Conservation (phyloP, 1,140 invertebrate genomes). For the Dinothrombium tinctorium region DNA sequence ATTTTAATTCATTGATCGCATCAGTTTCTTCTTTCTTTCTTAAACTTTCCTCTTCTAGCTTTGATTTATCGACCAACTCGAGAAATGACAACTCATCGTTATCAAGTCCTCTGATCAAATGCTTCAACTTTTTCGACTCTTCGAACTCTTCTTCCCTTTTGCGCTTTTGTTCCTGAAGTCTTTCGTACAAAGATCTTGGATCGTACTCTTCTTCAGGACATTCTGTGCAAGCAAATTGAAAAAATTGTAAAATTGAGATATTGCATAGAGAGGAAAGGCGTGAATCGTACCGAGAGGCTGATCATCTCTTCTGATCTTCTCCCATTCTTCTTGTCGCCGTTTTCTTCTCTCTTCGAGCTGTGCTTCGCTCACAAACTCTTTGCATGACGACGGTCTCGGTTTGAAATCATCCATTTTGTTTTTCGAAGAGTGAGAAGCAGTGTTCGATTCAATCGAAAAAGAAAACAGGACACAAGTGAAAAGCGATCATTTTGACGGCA, state of each 20-base stretch:
- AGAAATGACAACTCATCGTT: constrained; percentile 85
- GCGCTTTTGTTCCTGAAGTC: constrained; percentile 68
- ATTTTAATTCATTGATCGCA: constrained; percentile 49
- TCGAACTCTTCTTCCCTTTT: constrained; percentile 79
- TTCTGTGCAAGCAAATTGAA: constrained; percentile 29
- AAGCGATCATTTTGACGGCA: no score
- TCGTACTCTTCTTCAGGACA: constrained; percentile 56
- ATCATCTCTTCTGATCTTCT: constrained; percentile 60
- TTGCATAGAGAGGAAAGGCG: constrained; percentile 6
- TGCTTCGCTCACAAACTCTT: constrained; percentile 46
- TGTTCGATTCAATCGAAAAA: no score
- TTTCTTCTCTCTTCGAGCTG: constrained; percentile 53
- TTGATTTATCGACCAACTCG: constrained; percentile 59
- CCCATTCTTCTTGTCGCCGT: constrained; percentile 75
- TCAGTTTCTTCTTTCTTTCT: constrained; percentile 56
- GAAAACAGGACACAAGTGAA: no score
- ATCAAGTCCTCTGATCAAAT: constrained; percentile 78
- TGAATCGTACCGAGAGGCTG: constrained; percentile 48
- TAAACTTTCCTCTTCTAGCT: constrained; percentile 52
- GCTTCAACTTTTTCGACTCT: constrained; percentile 76
- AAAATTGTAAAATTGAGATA: constrained; percentile 2
- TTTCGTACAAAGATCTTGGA: constrained; percentile 54
- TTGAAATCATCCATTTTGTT: no score
- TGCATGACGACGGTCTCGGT: no score
- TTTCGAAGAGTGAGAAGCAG: no score